phyloP scores from a whole-genome alignment of 2,113 vertebrate genomes.

The Kryptolebias marmoratus region DNA sequence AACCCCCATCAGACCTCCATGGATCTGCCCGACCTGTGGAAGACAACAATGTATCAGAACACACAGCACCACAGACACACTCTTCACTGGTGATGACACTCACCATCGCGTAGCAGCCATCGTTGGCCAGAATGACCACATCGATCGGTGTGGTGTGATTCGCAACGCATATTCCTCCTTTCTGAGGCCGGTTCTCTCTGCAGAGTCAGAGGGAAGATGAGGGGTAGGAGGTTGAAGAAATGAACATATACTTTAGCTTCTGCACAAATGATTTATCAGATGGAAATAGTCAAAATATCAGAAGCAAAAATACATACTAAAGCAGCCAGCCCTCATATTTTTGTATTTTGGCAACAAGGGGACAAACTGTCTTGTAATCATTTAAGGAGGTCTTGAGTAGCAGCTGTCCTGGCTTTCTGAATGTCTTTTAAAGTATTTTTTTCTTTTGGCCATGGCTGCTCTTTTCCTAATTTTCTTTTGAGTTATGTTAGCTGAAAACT shows the following conservation, averaged over 20 bases:
- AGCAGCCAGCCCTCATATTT: neutral
- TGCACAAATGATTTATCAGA: neutral
- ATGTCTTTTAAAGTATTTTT: too few relatives aligned
- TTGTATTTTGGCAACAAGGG: too few relatives aligned
- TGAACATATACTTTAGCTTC: neutral
- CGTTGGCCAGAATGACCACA: conserved; percentile 91
- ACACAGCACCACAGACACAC: neutral
- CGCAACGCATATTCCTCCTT: conserved; percentile 96
- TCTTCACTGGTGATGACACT: conserved; percentile 21
- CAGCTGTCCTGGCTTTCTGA: too few relatives aligned
- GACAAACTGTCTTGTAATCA: too few relatives aligned
- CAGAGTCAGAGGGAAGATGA: neutral
- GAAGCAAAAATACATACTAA: neutral
- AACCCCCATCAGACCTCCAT: conserved; percentile 92
- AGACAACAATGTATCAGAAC: neutral
- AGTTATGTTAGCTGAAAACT: too few relatives aligned
- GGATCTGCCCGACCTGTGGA: conserved; percentile 91
- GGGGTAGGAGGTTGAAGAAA: too few relatives aligned
- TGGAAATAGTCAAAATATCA: neutral
- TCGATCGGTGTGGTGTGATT: conserved; percentile 97
- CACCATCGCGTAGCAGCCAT: conserved; percentile 98
- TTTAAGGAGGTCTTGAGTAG: too few relatives aligned
- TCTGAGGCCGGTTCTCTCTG: conserved; percentile 91
- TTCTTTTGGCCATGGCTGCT: too few relatives aligned
- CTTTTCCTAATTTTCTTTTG: too few relatives aligned